These are phyloP conservation scores for Salminus brasiliensis DNA, from an alignment of 2,113 vertebrate genomes.

Conservation along the genomic window DNA sequence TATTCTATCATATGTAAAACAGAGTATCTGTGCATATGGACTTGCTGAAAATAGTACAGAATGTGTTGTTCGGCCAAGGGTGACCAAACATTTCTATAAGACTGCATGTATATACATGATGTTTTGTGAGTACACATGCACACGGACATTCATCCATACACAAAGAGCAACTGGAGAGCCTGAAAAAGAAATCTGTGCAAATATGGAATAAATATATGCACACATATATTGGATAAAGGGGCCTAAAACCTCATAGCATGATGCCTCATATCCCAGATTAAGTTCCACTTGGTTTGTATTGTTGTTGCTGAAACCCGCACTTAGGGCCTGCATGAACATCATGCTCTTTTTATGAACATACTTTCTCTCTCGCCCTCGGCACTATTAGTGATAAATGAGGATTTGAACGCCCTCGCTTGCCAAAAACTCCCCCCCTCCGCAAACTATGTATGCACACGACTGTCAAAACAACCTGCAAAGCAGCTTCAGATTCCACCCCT, in stretches of 20 bases:
- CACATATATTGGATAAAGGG: constrained; percentile 4
- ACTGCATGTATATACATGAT: too few species aligned
- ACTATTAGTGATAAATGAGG: constrained; percentile 60
- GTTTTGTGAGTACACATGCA: too few species aligned
- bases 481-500: constrained; percentile 81
- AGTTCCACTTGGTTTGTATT: constrained; percentile 64
- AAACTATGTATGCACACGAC: constrained; percentile 31
- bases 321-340: constrained; percentile 65
- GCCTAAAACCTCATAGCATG: constrained; percentile 4
- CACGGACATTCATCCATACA: too few species aligned
- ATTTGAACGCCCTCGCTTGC: constrained; percentile 52
- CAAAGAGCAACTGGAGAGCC: background rate
- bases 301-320: constrained; percentile 65
- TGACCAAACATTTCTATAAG: too few species aligned
- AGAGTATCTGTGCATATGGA: too few species aligned
- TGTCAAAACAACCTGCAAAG: constrained; percentile 59
- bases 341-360: constrained; percentile 59
- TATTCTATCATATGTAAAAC: too few species aligned
- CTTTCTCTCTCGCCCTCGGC: constrained; percentile 52
- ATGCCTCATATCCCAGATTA: constrained; percentile 47
- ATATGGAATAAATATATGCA: background rate
- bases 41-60: too few species aligned
- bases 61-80: too few species aligned
- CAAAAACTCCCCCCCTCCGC: constrained; percentile 27
- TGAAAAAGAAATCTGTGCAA: background rate